These are phyloP conservation scores for Romanomermis culicivorax DNA, from an alignment of 2,888 invertebrate genomes.

Conservation along the genomic window DNA sequence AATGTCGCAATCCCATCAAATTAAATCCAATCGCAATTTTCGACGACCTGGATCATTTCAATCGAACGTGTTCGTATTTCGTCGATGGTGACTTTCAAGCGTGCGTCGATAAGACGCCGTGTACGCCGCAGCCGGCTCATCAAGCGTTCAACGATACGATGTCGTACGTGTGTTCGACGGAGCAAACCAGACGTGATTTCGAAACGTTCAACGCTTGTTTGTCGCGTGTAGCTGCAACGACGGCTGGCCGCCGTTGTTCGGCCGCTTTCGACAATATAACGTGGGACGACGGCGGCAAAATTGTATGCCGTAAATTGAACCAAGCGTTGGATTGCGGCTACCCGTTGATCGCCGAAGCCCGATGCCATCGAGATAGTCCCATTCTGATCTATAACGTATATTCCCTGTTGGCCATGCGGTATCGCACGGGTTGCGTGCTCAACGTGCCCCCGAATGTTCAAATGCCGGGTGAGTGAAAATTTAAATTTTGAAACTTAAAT, in stretches of 20 bases:
- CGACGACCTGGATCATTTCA: background rate
- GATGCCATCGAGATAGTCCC: background rate
- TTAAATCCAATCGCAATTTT: background rate
- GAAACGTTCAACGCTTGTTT: no score
- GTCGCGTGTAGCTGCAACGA: background rate
- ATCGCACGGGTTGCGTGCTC: background rate
- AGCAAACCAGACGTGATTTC: no score
- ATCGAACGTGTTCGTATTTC: background rate
- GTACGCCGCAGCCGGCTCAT: background rate
- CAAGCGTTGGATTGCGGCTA: background rate
- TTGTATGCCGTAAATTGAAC: background rate
- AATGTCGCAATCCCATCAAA: background rate
- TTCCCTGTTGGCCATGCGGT: background rate
- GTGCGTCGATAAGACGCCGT: background rate
- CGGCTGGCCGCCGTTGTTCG: background rate
- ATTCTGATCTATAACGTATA: background rate
- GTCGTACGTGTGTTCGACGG: background rate
- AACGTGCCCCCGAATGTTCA: background rate
- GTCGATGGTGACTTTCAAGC: background rate
- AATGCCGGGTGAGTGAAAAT: no score
- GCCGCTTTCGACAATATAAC: background rate
- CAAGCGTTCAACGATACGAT: background rate
- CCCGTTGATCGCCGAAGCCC: background rate
- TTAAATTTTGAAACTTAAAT: no score
- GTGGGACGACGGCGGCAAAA: background rate